These are phyloP conservation scores for Antechinus stuartii DNA, from an alignment of 2,113 vertebrate species.

Conservation along the genomic window DNA sequence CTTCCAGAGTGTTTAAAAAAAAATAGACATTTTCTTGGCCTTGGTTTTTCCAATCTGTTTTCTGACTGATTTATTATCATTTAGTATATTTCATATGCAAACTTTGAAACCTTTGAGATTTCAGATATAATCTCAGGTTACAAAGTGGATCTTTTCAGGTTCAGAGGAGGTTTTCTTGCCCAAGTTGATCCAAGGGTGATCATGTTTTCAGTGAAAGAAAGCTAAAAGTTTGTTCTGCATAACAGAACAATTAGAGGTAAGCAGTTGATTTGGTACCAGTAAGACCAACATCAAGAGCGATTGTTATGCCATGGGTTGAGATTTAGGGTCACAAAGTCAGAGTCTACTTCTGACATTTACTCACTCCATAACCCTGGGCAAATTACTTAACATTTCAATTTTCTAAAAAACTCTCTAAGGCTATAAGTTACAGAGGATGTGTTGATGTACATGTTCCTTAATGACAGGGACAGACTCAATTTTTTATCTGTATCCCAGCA, in stretches of 20 bases:
- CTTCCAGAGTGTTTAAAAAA: conserved; percentile 73
- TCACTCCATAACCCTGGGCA: neutral
- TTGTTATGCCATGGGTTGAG: neutral
- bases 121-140: conserved; percentile 62
- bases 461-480: neutral
- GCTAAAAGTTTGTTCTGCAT: conserved; percentile 30
- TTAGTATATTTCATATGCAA: conserved; percentile 69
- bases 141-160: conserved; percentile 53
- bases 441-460: neutral
- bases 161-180: conserved; percentile 45
- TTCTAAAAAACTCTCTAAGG: neutral
- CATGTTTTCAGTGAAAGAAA: conserved; percentile 51
- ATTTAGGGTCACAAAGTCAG: neutral
- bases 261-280: conserved; percentile 33
- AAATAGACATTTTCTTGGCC: conserved; percentile 74
- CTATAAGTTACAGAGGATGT: neutral
- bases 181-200: conserved; percentile 34
- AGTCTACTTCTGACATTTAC: neutral
- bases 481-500: neutral
- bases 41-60: conserved; percentile 69
- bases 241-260: conserved; percentile 16
- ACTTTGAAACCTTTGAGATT: conserved; percentile 52
- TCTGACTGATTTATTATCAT: conserved; percentile 73
- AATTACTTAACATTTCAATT: neutral
- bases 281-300: neutral